A percentile compares a stretch with the other conserved stretches of the same genome.
phyloP scores from a whole-genome alignment of 2,888 invertebrate species.

The Idaea aversata region DNA sequence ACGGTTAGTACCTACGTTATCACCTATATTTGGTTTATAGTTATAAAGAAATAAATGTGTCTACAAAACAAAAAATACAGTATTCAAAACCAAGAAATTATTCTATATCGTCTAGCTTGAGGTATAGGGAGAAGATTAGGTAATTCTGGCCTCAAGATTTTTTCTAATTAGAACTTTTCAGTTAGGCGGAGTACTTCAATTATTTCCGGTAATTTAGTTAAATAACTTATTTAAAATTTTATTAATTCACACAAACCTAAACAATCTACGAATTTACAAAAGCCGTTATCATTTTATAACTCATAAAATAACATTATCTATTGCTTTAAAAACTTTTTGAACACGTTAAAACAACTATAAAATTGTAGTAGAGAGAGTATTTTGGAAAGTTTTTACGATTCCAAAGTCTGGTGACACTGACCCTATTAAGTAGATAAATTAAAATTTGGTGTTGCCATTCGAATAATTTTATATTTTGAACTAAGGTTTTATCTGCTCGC shows the following conservation, averaged over 20 bases:
- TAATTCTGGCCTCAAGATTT: no score
- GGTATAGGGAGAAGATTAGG: no score
- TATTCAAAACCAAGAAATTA: no score
- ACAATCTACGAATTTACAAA: not conserved
- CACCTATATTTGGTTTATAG: no score
- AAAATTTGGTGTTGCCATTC: not conserved
- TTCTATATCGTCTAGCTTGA: no score
- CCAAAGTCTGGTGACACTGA: not conserved
- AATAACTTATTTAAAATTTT: not conserved
- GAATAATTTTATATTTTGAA: not conserved
- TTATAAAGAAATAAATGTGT: no score
- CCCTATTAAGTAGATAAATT: not conserved
- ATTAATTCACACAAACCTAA: not conserved
- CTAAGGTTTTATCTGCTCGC: no score
- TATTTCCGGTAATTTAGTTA: not conserved
- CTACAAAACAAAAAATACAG: no score
- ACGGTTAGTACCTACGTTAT: no score
- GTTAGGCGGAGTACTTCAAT: no score
- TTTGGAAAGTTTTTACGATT: conserved; percentile 2
- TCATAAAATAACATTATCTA: not conserved
- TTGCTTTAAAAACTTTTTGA: conserved; percentile 13
- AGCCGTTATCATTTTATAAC: not conserved
- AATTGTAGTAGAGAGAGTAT: not conserved
- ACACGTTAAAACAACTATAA: conserved; percentile 1
- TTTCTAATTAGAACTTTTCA: no score